Conservation (phyloP, 2,797 vertebrate genomes). For the Synanceia verrucosa region DNA sequence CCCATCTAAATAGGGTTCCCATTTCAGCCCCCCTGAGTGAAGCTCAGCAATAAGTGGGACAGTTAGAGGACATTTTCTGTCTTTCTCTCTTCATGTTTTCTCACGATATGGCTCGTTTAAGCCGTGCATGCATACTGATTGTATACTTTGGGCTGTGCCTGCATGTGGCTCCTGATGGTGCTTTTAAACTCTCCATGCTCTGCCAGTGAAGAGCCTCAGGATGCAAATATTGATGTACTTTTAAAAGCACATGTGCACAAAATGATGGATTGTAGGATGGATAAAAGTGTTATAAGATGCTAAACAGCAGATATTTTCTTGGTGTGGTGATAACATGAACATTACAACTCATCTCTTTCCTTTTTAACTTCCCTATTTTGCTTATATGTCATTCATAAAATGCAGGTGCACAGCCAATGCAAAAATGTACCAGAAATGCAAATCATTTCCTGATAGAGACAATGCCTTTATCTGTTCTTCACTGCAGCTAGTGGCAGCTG, state of each 20-base stretch:
- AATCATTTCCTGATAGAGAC: background rate
- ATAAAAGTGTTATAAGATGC: background rate
- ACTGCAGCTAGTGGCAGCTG: background rate
- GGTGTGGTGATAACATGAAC: background rate
- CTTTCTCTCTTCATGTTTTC: slow-evolving; percentile 15
- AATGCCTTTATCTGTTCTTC: background rate
- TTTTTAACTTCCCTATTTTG: background rate
- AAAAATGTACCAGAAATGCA: background rate
- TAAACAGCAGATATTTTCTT: background rate
- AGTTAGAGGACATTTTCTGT: slow-evolving; percentile 73
- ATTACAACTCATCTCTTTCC: background rate
- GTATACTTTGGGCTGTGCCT: background rate
- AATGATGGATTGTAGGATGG: background rate
- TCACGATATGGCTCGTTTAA: background rate
- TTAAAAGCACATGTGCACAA: background rate
- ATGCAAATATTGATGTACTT: slow-evolving; percentile 28
- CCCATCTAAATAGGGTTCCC: slow-evolving; percentile 61
- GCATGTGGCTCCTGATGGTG: slow-evolving; percentile 9
- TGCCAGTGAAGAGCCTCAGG: background rate
- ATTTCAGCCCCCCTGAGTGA: slow-evolving; percentile 74
- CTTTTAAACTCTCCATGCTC: slow-evolving; percentile 13
- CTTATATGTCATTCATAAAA: background rate
- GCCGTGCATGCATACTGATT: background rate
- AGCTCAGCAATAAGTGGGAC: slow-evolving; percentile 73
- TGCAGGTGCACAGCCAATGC: background rate